These are phyloP conservation scores for Eriocheir sinensis DNA, from an alignment of 1,140 invertebrate species.

Conservation along the genomic window DNA sequence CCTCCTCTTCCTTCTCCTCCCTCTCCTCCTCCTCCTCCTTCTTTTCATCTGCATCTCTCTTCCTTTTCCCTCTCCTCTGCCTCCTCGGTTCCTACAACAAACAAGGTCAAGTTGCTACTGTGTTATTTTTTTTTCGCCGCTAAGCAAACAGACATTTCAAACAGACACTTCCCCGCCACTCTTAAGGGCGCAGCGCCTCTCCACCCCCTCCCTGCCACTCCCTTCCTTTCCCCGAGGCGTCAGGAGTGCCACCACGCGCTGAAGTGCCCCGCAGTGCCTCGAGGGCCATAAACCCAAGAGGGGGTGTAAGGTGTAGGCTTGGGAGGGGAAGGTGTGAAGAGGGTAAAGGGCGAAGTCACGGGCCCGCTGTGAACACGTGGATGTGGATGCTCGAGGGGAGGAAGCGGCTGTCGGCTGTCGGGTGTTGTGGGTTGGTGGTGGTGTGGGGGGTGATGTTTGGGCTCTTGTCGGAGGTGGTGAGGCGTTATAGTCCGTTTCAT, in stretches of 20 bases:
- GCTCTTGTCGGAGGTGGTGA: no score
- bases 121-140: neutral
- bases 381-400: neutral
- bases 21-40: neutral
- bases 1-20: neutral
- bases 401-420: no score
- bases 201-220: neutral
- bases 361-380: neutral
- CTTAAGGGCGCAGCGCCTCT: neutral
- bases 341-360: neutral
- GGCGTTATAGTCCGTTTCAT: no score
- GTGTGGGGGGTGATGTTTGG: no score
- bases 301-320: neutral
- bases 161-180: neutral
- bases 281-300: neutral
- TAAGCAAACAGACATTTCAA: neutral
- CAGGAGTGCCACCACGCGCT: neutral
- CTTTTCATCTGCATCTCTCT: conserved; percentile 23
- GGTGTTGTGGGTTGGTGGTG: no score
- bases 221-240: neutral
- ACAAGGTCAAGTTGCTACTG: neutral
- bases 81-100: neutral
- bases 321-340: neutral
- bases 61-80: neutral
- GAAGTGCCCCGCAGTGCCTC: neutral